Evolutionary conservation across 2,888 invertebrate species (phyloP), one percentile per base, ranked within the genome.

Genomic region (Cryptophagus acutangulus): DNA sequence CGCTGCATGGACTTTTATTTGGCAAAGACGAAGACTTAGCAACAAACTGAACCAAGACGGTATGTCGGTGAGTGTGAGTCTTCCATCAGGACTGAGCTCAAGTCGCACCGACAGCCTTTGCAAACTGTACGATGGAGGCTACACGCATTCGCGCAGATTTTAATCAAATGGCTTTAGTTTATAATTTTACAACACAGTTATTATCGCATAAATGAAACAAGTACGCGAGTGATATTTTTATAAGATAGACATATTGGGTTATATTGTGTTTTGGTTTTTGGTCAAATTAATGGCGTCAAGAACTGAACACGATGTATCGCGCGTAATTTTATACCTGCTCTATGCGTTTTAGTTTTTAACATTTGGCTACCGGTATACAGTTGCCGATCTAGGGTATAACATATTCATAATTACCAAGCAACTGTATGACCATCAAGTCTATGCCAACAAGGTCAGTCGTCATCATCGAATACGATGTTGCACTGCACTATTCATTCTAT

Each of bases 91-190:
- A 51, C 73, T 78, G 33, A 67, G 68, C 49, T 55, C 62, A 9
- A 72, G 78, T 51, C 77, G 81, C 65, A 76, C 79, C 43, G 84
- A 83, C 66, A 84, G 82, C 62, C 79, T 89, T 60, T 87, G 88
- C 75, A 91, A 90, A 74, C 78, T 90, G 58, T 91, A 89, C 74
- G 90, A 88, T 71, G 81, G 83, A 67, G 87, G 86, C 65, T 88
- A 87, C 72, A 80, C 82, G 54, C 86, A 84, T 75, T 79, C 80
- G 66, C 79, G 69, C 51, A 58, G 69, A 54, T 70, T 70, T 58
- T 70, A 66, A 51, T 8, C 24, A 20, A 6, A 20, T 20, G 24
- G 24, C 24, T 20, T 20, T 20, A 20, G 24, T 20, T 20, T 8
- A 6, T 6, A 20, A 20, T 20, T 20, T 20, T 20, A 8, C 6